A percentile compares a stretch with the other conserved stretches of the same genome.
These are phyloP conservation scores for Eclectus roratus DNA, from an alignment of 2,113 vertebrate species.

Conservation along the genomic window DNA sequence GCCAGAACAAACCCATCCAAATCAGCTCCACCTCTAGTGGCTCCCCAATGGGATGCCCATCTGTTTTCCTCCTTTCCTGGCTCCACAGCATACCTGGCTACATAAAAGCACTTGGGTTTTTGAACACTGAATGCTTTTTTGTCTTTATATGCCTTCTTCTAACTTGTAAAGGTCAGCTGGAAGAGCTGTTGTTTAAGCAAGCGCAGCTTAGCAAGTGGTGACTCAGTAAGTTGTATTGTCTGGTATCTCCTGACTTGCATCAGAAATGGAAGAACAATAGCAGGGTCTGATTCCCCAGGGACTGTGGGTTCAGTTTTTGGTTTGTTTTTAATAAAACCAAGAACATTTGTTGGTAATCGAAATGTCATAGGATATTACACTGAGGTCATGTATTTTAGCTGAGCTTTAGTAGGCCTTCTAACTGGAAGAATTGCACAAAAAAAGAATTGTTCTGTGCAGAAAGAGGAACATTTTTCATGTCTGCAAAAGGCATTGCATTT, in stretches of 20 bases:
- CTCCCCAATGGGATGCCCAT: background rate
- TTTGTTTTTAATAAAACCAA: constrained; percentile 47
- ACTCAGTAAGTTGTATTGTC: constrained; percentile 45
- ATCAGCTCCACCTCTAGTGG: background rate
- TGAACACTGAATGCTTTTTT: background rate
- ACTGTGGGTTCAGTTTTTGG: background rate
- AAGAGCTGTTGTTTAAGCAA: constrained; percentile 68
- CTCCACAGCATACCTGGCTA: background rate
- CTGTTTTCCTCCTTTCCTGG: background rate
- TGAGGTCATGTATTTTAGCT: constrained; percentile 43
- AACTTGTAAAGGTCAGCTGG: constrained; percentile 47
- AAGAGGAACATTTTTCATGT: background rate
- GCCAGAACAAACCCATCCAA: background rate
- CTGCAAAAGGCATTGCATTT: constrained; percentile 45
- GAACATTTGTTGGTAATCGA: constrained; percentile 34
- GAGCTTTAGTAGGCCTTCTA: constrained; percentile 27
- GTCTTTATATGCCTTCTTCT: constrained; percentile 16
- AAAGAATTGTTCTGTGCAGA: background rate
- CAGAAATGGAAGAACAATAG: constrained; percentile 62
- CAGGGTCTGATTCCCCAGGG: constrained; percentile 15
- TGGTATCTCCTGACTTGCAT: constrained; percentile 56
- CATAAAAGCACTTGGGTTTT: background rate
- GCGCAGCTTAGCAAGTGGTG: constrained; percentile 25
- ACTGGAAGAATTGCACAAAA: constrained; percentile 30
- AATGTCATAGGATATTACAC: constrained; percentile 6